Conservation (phyloP, 2,113 vertebrate species). For the Rhinogobius similis region DNA sequence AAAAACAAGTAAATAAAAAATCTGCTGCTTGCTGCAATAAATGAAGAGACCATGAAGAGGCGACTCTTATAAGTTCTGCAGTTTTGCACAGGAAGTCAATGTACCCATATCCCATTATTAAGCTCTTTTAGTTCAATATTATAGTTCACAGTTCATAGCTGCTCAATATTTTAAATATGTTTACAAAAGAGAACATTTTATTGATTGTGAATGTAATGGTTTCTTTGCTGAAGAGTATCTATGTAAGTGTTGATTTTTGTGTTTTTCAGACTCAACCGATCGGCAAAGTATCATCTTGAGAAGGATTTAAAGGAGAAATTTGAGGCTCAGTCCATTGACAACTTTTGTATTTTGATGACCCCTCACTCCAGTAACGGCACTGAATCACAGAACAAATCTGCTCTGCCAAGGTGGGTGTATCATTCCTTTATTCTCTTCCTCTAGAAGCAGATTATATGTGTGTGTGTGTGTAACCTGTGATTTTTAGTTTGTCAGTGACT, state of each 20-base stretch:
- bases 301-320: slow-evolving; percentile 88
- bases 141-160: too few relatives aligned
- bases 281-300: slow-evolving; percentile 86
- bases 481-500: slow-evolving; percentile 75
- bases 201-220: not conserved
- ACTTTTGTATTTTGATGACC: slow-evolving; percentile 83
- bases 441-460: not conserved
- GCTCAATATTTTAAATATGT: too few relatives aligned
- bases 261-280: slow-evolving; percentile 82
- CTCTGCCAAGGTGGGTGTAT: slow-evolving; percentile 38
- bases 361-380: slow-evolving; percentile 70
- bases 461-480: not conserved
- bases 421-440: not conserved
- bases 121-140: too few relatives aligned
- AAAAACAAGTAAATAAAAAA: too few relatives aligned
- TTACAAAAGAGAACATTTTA: too few relatives aligned
- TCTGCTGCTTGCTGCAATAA: too few relatives aligned
- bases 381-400: not conserved
- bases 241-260: not conserved
- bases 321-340: slow-evolving; percentile 83
- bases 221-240: not conserved
- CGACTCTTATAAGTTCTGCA: too few relatives aligned
- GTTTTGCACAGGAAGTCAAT: too few relatives aligned
- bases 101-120: too few relatives aligned
- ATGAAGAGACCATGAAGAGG: too few relatives aligned